Base-by-base conservation (phyloP, 2,797 vertebrate genomes). In the Myoxocephalus aenaeus region DNA sequence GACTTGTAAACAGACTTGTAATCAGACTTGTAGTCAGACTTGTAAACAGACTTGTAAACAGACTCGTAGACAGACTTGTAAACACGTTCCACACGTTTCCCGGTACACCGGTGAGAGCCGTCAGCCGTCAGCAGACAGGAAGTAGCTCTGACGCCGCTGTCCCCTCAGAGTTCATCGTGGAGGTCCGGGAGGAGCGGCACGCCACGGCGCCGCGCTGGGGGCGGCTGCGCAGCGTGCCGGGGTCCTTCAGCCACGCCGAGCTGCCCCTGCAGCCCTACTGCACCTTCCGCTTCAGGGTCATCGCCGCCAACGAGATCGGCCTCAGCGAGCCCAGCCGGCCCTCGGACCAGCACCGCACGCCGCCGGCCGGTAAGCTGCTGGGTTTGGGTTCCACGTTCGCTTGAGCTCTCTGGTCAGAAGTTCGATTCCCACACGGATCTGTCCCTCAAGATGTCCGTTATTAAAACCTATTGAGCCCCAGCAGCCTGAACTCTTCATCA, bases 251-350 rank as follows among this genome's bases (percentile, higher is more conserved):
- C 25, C 93, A 94, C 18, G n/a, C 93, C 34, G 79, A 91, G 66
- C 86, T 98, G 44, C 64, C 25, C 3, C 95, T 98, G 3, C 86
- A 90, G 1, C 96, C 96, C 0, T 96, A 87, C 83, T 92, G 95
- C 79, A 95, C 81, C 18, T 97, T 96, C 73, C 93, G 93, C 25
- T 97, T 98, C 90, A 86, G 94, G 25, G 94, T 97, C 63, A 90
- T 87, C 1, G 96, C 96, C 0, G 80, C 94, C 58, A 98, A 98
- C 48, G 84, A 87, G 3, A 54, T 96, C 0, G 97, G 96, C 8
- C 29, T 0, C 0, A 96, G 97, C 17, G 65, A 87, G 0, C 91
- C 94, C 72, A 97, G 96, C 73, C 3, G 10, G 0, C 20, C 58
- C 5, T 95, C 97, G 0, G 84, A 90, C 0, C 25, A 78, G 20